Percentiles rank a stretch among this genome's conserved stretches.
Evolutionary conservation across 2,888 invertebrate species (phyloP).

Genomic region (Julus scandinavius): DNA sequence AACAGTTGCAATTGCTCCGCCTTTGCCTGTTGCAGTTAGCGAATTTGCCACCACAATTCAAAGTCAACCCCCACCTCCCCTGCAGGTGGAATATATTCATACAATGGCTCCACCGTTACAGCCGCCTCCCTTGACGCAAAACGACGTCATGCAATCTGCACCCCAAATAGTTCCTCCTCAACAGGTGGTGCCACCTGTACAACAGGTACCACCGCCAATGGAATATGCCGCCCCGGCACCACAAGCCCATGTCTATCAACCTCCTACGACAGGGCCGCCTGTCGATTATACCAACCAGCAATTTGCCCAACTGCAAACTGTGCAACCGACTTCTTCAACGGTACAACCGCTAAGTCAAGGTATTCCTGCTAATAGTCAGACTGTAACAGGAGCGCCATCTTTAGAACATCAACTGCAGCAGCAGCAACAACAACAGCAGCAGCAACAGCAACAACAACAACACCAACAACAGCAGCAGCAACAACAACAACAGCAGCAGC

Average conservation of each 20-base stretch:
- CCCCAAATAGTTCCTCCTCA: constrained; percentile 31
- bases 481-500: constrained; percentile 63
- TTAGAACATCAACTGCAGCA: constrained; percentile 69
- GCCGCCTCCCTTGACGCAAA: constrained; percentile 40
- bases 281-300: constrained; percentile 29
- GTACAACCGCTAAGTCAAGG: constrained; percentile 66
- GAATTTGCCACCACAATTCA: constrained; percentile 38
- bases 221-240: constrained; percentile 27
- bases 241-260: constrained; percentile 54
- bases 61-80: constrained; percentile 4
- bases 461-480: constrained; percentile 59
- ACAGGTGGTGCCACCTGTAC: constrained; percentile 9
- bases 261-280: background rate
- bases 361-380: constrained; percentile 27
- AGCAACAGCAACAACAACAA: constrained; percentile 61
- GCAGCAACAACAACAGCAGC: constrained; percentile 68
- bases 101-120: constrained; percentile 52
- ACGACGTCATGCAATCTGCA: background rate
- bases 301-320: constrained; percentile 47
- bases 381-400: constrained; percentile 65
- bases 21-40: background rate
- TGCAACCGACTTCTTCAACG: constrained; percentile 57
- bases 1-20: background rate
- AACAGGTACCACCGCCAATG: background rate
- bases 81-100: constrained; percentile 40